Base-by-base conservation (phyloP, 2,113 vertebrate genomes). In the Zosterops hypoxanthus region DNA sequence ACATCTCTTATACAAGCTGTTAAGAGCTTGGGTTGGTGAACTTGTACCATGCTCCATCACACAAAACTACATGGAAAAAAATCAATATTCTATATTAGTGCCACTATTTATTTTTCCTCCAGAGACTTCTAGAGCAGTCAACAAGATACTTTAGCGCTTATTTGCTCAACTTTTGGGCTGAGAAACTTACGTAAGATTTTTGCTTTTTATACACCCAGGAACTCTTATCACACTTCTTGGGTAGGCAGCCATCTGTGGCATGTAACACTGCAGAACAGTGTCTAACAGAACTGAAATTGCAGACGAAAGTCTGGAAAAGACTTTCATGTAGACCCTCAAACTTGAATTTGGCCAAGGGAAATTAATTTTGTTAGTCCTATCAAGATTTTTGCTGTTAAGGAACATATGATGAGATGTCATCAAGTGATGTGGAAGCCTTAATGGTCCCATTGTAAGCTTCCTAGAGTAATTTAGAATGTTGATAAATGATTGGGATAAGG, bases 171-270 rank as follows among this genome's bases (percentile, higher is more conserved):
- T 94, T 96, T 83, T 68, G 69, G 88, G 61, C 80, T 92, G 77
- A 90, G 77, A 92, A 95, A 86, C 64, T 90, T 92, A 86, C 6
- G 5, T 75, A 88, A 90, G 31, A 49, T 72, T 95, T 94, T 78
- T 90, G 44, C 90, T 96, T 93, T 97, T 90, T 92, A 86, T 95
- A 92, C 56, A 92, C 91, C 86, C 65, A 86, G 57, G 88, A 90
- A 77, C 53, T 88, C 52, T 81, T 65, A 68, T 84, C 69, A 75
- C 57, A 46, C 87, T 83, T 83, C 61, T 90, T 79, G 72, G 88
- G 69, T 88, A 94, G 69, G 72, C 88, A 94, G 93, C 95, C 90
- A 92, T 96, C 90, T 95, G 92, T 92, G 92, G 76, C 14, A 11
- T 53, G 53, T 90, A 93, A 75, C 34, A 25, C 72, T 60, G 71